Conservation (phyloP, 23 tunicate genomes). For the Botrylloides violaceus region DNA sequence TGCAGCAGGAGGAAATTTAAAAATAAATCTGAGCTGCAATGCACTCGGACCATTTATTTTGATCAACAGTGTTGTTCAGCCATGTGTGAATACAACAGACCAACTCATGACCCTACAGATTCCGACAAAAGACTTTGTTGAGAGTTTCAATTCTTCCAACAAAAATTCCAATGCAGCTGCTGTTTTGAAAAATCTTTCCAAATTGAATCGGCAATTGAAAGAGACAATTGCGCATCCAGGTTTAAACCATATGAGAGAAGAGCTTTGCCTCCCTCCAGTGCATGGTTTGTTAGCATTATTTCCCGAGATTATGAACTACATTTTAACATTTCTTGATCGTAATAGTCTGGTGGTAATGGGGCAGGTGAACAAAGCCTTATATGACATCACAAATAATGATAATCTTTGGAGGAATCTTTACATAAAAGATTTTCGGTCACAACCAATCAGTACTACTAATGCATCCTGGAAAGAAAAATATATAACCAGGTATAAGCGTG, state of each 20-base stretch:
- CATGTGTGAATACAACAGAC: slow-evolving; percentile 61
- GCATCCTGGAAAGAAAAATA: slow-evolving; percentile 41
- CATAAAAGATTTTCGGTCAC: slow-evolving; percentile 30
- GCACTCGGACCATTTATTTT: slow-evolving; percentile 60
- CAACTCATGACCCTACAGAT: slow-evolving; percentile 61
- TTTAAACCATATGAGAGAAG: slow-evolving; percentile 63
- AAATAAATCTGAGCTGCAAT: slow-evolving; percentile 36
- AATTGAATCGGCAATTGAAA: slow-evolving; percentile 40
- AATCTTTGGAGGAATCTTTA: slow-evolving; percentile 58
- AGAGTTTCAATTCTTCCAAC: slow-evolving; percentile 19
- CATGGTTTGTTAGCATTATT: slow-evolving; percentile 69
- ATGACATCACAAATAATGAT: slow-evolving; percentile 37
- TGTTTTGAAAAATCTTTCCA: slow-evolving; percentile 46
- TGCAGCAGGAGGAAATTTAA: slow-evolving; percentile 36
- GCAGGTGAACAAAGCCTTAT: slow-evolving; percentile 15
- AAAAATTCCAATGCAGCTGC: slow-evolving; percentile 17
- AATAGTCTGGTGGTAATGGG: slow-evolving; percentile 9
- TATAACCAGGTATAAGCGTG: slow-evolving; percentile 9
- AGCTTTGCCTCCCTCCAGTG: slow-evolving; percentile 65
- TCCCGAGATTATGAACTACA: slow-evolving; percentile 50
- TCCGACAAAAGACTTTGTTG: slow-evolving; percentile 40
- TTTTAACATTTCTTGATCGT: slow-evolving; percentile 36
- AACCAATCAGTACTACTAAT: not conserved
- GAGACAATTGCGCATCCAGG: slow-evolving; percentile 57
- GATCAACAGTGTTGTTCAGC: slow-evolving; percentile 55